Evolutionary conservation across 2,888 invertebrate species (phyloP).

Genomic region (Ochropleura leucogaster): DNA sequence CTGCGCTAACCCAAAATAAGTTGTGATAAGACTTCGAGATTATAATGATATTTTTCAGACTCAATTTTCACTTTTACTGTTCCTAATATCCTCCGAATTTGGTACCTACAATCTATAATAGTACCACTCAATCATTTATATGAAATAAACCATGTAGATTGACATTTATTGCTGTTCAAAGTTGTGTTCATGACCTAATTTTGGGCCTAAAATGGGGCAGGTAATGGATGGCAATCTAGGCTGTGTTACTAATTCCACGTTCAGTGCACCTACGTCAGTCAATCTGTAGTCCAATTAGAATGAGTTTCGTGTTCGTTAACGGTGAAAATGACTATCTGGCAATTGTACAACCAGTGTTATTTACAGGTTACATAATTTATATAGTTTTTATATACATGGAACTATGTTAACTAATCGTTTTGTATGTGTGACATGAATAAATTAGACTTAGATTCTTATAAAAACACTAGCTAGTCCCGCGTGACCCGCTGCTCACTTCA

Average conservation of each 20-base stretch:
- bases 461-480: too few species aligned
- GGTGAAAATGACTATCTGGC: conserved; percentile 44
- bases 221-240: conserved; percentile 30
- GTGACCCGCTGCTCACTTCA: too few species aligned
- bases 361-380: conserved; percentile 17
- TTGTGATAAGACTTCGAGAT: not conserved
- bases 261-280: conserved; percentile 40
- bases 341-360: conserved; percentile 20
- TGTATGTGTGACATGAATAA: not conserved
- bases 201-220: conserved; percentile 38
- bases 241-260: conserved; percentile 26
- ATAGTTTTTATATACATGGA: not conserved
- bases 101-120: too few species aligned
- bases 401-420: not conserved
- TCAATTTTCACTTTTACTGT: not conserved
- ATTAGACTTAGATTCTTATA: too few species aligned
- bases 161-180: not conserved
- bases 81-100: too few species aligned
- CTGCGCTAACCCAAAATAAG: too few species aligned
- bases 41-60: not conserved
- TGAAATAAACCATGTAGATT: not conserved
- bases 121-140: not conserved
- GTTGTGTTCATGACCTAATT: conserved; percentile 35
- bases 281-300: conserved; percentile 55
- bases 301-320: conserved; percentile 43